Evolutionary conservation across 2,113 vertebrate genomes (phyloP).

Genomic region (Electrona antarctica): DNA sequence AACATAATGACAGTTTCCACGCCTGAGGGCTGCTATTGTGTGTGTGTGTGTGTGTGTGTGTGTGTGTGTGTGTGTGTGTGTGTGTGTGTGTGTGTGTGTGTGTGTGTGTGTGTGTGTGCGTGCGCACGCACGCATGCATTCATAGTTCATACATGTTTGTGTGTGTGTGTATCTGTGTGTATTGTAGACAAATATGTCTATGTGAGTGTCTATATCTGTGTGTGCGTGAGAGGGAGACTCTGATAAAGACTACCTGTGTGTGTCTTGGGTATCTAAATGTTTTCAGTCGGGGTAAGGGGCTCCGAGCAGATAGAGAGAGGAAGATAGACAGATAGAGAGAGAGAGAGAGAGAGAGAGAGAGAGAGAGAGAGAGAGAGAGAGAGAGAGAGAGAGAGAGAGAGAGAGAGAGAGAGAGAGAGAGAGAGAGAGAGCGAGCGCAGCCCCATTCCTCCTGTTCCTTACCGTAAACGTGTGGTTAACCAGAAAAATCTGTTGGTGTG

Average conservation of each 20-base stretch:
- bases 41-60: conserved; percentile 30
- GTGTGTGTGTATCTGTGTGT: conserved; percentile 43
- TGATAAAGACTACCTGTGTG: conserved; percentile 3
- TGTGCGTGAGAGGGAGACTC: neutral
- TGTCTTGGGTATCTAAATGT: conserved; percentile 42
- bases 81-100: conserved; percentile 15
- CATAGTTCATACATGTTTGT: too few relatives aligned
- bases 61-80: conserved; percentile 11
- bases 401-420: conserved; percentile 13
- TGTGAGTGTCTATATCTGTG: conserved; percentile 6
- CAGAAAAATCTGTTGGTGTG: conserved; percentile 71
- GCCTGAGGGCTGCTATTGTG: conserved; percentile 43
- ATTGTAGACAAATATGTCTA: too few relatives aligned
- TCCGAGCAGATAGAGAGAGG: conserved; percentile 33
- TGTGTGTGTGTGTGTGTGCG: conserved; percentile 1
- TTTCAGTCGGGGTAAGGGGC: conserved; percentile 32
- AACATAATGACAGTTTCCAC: conserved; percentile 50
- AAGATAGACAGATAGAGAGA: conserved; percentile 24
- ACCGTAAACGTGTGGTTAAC: conserved; percentile 78
- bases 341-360: conserved; percentile 17
- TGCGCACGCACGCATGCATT: too few relatives aligned
- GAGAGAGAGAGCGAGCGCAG: conserved; percentile 33
- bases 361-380: conserved; percentile 20
- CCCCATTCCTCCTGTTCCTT: conserved; percentile 60
- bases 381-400: conserved; percentile 22